Evolutionary conservation across 2,888 invertebrate species (phyloP).

Genomic region (Erynnis tages): DNA sequence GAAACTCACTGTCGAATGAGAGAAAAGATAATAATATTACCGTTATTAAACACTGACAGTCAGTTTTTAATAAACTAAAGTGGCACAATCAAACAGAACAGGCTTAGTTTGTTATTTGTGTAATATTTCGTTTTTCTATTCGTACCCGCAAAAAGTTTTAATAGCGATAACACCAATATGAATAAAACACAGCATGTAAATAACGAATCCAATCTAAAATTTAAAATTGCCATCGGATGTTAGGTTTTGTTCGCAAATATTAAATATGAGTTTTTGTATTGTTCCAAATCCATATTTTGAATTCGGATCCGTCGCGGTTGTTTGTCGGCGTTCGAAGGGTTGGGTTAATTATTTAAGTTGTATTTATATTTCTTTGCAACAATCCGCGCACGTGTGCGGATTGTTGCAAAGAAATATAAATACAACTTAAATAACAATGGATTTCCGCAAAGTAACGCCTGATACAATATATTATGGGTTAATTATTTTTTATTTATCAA

Average conservation of each 20-base stretch:
- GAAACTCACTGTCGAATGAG: too few relatives aligned
- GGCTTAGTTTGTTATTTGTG: neutral
- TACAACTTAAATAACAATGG: too few relatives aligned
- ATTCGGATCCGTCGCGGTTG: slow-evolving; percentile 1
- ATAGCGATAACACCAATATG: neutral
- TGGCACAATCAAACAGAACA: neutral
- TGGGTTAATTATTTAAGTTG: too few relatives aligned
- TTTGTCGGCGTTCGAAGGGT: neutral
- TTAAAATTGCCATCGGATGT: slow-evolving; percentile 12
- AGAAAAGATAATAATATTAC: too few relatives aligned
- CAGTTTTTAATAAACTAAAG: too few relatives aligned
- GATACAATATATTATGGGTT: too few relatives aligned
- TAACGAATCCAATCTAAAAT: slow-evolving; percentile 21
- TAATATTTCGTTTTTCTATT: neutral
- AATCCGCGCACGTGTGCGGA: too few relatives aligned
- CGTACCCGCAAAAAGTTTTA: neutral
- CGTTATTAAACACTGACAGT: too few relatives aligned
- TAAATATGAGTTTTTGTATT: slow-evolving; percentile 17
- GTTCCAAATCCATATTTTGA: slow-evolving; percentile 1
- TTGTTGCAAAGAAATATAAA: too few relatives aligned
- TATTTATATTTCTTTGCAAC: too few relatives aligned
- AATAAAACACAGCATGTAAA: slow-evolving; percentile 5
- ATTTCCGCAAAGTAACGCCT: too few relatives aligned
- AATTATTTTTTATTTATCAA: neutral
- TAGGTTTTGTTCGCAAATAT: slow-evolving; percentile 22